Evolutionary conservation across 1,140 invertebrate species (phyloP), one percentile per base, ranked within the genome.

Genomic region (Luehdorfia chinensis): DNA sequence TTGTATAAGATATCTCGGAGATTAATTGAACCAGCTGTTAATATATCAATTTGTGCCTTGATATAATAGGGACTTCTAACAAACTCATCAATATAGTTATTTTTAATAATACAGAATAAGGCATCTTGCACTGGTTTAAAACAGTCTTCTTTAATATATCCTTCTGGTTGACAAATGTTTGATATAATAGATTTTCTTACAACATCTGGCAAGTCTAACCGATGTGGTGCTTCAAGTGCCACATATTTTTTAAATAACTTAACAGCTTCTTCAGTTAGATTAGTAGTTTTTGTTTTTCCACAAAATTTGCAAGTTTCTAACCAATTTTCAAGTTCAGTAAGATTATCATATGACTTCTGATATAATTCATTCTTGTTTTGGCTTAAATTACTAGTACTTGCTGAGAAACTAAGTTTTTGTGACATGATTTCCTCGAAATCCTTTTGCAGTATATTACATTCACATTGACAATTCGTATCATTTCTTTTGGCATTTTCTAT

Each of bases 21-120:
- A 27, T 91, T 91, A 9, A 97, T 90, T 75, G 89, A 90, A 39
- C 91, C 92, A 87, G 90, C 93, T 4, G 94, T 96, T 55, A 95
- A 87, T 43, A 97, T 89, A 85, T 97, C 95, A 57, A 97, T 92
- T 87, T 97, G 95, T 87, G 96, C 93, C 81, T 95, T 96, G 68
- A 93, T 95, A 84, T 96, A 93, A 74, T 92, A 95, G 72, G 93
- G 92, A 73, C 94, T 97, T 61, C 90, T 89, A 44, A 92, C 59
- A 80, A 94, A 96, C 41, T 90, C 90, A 74, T 88, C 81, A 69
- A 92, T 88, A 79, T 91, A 89, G 67, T 91, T 87, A 30, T 83
- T 86, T 46, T 93, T 89, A 75, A 94, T 89, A 61, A 89, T 72
- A 55, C 90, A 80, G 65, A 91, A 87, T 65, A 96, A 85, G 87